Base-by-base conservation (phyloP, 2,797 vertebrate species). In the Rhinella marina region DNA sequence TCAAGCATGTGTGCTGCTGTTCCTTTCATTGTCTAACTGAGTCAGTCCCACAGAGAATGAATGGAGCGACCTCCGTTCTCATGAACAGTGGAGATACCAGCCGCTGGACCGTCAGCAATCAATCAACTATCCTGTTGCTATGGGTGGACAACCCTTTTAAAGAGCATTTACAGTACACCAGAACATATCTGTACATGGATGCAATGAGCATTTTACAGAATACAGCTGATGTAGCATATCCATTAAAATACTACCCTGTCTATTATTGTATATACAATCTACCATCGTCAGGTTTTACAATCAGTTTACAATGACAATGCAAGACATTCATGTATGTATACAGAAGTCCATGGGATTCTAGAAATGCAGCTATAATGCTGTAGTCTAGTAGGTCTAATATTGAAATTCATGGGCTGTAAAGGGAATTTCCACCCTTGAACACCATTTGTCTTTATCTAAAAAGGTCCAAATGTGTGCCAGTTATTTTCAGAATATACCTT, bases 211-310 rank as follows among this genome's bases (percentile, higher is more conserved):
- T 27, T 32, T 21, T 61, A 61, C 14, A 41, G 25, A 32, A 21
- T 80, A 80, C 11, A 17, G 27, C 78, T 32, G 54, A 32, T 25
- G 17, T 23, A 23, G 9, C 16, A 29, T 32, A 32, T 61, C 29
- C 57, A 80, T 78, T 52, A 12, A 29, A 27, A 25, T 12, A 56
- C 76, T 27, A 79, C 29, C 17, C 57, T 81, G 59, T 41, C 79
- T 62, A 48, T 41, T 81, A 29, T 41, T 81, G 57, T 64, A 81
- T 62, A 41, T 81, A 81, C 56, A 81, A 62, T 41, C 57, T 48
- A 13, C 56, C 78, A 81, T 81, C 50, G 29, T 81, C 59, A 48
- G 61, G 29, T 52, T 29, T 23, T 76, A 81, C 78, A 81, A 57
- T 41, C 57, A 29, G 3, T 56, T 56, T 27, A 57, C 76, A 78